These are phyloP conservation scores for Cardinalis cardinalis DNA, from an alignment of 2,113 vertebrate species.

Conservation along the genomic window DNA sequence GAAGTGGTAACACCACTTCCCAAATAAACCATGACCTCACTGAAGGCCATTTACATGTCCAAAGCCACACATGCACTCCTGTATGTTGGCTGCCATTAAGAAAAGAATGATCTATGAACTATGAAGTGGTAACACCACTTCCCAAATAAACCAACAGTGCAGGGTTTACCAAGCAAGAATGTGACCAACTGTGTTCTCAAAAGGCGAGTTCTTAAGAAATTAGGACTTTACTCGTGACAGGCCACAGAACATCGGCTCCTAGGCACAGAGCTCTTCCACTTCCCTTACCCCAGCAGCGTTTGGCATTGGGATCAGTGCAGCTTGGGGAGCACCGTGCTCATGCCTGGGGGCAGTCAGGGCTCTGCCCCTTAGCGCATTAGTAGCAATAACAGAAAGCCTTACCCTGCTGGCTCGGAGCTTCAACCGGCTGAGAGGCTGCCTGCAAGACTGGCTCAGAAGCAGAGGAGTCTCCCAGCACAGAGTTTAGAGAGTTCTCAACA, in stretches of 20 bases:
- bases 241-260: fast-evolving
- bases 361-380: slow-evolving; percentile 51
- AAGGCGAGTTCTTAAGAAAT: neutral
- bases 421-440: slow-evolving; percentile 81
- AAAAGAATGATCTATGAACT: neutral
- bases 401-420: slow-evolving; percentile 82
- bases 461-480: slow-evolving; percentile 92
- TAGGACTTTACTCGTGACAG: neutral
- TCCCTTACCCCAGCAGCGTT: neutral
- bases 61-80: neutral
- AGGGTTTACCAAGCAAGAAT: neutral
- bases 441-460: slow-evolving; percentile 83
- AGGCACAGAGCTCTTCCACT: neutral
- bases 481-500: slow-evolving; percentile 87
- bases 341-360: neutral
- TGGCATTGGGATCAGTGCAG: slow-evolving; percentile 13
- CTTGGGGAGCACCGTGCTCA: neutral
- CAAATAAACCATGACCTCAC: neutral
- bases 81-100: neutral
- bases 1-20: neutral
- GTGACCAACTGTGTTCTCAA: neutral
- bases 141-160: neutral
- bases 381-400: slow-evolving; percentile 76
- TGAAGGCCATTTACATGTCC: neutral
- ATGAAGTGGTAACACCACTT: neutral